Percentiles rank a stretch among this genome's conserved stretches.
These are phyloP conservation scores for Notiomystis cincta DNA, from an alignment of 2,113 vertebrate species.

Conservation along the genomic window DNA sequence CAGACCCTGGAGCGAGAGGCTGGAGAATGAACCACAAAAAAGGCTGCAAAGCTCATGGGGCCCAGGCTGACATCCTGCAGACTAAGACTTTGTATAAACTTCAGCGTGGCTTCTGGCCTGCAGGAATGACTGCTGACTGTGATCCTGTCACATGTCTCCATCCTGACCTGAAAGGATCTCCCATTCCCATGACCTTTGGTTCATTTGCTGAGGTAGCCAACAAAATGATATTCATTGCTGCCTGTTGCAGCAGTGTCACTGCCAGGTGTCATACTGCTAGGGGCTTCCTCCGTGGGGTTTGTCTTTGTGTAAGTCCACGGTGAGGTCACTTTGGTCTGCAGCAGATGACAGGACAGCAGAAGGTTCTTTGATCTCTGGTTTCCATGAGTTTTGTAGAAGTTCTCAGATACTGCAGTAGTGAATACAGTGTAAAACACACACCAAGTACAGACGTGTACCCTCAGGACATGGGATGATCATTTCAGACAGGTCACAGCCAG, in stretches of 20 bases:
- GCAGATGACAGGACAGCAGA: not conserved
- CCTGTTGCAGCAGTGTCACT: not conserved
- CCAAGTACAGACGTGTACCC: not conserved
- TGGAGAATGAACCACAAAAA: not conserved
- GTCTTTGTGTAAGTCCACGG: not conserved
- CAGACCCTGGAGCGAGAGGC: not conserved
- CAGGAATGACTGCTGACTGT: not conserved
- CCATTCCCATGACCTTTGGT: not conserved
- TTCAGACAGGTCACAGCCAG: not conserved
- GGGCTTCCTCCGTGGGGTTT: not conserved
- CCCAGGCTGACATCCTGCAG: not conserved
- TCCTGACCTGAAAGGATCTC: not conserved
- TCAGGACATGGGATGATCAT: not conserved
- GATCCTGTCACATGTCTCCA: fast-evolving
- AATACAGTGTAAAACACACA: not conserved
- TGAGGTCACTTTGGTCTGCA: not conserved
- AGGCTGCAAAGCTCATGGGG: fast-evolving
- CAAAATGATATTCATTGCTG: not conserved
- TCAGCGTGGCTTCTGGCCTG: not conserved
- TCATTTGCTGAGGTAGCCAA: not conserved
- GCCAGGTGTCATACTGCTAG: not conserved
- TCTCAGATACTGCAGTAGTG: not conserved
- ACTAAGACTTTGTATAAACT: not conserved
- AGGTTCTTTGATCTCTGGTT: not conserved
- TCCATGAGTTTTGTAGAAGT: not conserved